Evolutionary conservation across 2,888 invertebrate species (phyloP).

Genomic region (Fragum whitleyi): DNA sequence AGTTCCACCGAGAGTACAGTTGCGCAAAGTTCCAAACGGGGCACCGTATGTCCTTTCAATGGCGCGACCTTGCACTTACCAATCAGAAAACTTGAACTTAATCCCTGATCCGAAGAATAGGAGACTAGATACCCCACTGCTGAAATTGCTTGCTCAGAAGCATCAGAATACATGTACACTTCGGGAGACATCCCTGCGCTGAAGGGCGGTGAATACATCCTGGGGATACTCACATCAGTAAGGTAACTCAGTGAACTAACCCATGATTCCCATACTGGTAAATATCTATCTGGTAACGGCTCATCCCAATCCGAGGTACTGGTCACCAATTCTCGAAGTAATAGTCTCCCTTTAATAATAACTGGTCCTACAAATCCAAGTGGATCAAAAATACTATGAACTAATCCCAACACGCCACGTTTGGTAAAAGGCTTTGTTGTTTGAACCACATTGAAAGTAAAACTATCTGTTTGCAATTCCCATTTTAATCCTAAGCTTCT

Average conservation of each 20-base stretch:
- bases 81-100: slow-evolving; percentile 49
- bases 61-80: slow-evolving; percentile 69
- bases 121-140: slow-evolving; percentile 61
- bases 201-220: slow-evolving; percentile 29
- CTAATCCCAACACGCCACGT: slow-evolving; percentile 31
- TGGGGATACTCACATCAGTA: slow-evolving; percentile 22
- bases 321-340: slow-evolving; percentile 28
- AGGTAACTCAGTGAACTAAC: slow-evolving; percentile 15
- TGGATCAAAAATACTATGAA: slow-evolving; percentile 53
- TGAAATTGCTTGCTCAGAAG: slow-evolving; percentile 66
- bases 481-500: slow-evolving; percentile 41
- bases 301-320: slow-evolving; percentile 47
- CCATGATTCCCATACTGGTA: slow-evolving; percentile 36
- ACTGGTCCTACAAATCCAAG: slow-evolving; percentile 42
- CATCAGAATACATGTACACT: slow-evolving; percentile 65
- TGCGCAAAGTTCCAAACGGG: slow-evolving; percentile 66
- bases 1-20: slow-evolving; percentile 63
- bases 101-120: neutral
- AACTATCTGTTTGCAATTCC: slow-evolving; percentile 31
- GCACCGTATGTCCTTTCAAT: slow-evolving; percentile 55
- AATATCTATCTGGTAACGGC: slow-evolving; percentile 19
- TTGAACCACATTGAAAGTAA: slow-evolving; percentile 9
- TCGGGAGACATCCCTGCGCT: slow-evolving; percentile 17
- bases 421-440: slow-evolving; percentile 16
- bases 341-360: slow-evolving; percentile 29